Base-by-base conservation (phyloP, 2,113 vertebrate species). In the Oreamnos americanus region DNA sequence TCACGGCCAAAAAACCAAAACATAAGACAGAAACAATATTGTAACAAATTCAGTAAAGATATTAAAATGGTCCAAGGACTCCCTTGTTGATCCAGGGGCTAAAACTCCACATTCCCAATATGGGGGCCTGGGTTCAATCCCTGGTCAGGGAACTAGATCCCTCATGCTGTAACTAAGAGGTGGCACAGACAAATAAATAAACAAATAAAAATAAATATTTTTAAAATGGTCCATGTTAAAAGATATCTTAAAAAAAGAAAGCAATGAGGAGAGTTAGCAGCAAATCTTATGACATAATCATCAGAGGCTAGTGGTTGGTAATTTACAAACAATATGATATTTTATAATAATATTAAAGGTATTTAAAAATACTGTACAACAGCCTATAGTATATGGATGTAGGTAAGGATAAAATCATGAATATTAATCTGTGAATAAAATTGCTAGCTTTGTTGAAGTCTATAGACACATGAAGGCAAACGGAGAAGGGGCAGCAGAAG, bases 151-250 rank as follows among this genome's bases (percentile, higher is more conserved):
- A 71, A 71, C 64, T 21, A 36, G 64, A 71, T 21, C n/a, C n/a
- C n/a, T 0, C 17, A 36, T 21, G 64, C 64, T 71, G n/a, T 21
- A 71, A 71, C n/a, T 36, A 71, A 36, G n/a, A 71, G 0, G 4
- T 0, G 0, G 64, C 64, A 71, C 64, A 67, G 33, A 36, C 64
- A 36, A 36, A 36, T 71, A 21, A 21, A 36, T 21, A 71, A 71
- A 36, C 9, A 23, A 71, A 12, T 71, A 71, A 71, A 71, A 36
- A 71, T 71, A 23, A 71, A 23, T 6, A 36, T 36, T 71, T 71
- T 1, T 11, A 36, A 71, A 71, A 71, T 71, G 17, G n/a, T 36
- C 64, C 64, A 71, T 1, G 5, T 71, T 71, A 71, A 21, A 36
- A 71, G 17, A 36, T 36, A 71, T 36, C 17, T 71, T 71, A 3